phyloP scores from a whole-genome alignment of 2,797 vertebrate genomes.

The Chiroxiphia lanceolata region DNA sequence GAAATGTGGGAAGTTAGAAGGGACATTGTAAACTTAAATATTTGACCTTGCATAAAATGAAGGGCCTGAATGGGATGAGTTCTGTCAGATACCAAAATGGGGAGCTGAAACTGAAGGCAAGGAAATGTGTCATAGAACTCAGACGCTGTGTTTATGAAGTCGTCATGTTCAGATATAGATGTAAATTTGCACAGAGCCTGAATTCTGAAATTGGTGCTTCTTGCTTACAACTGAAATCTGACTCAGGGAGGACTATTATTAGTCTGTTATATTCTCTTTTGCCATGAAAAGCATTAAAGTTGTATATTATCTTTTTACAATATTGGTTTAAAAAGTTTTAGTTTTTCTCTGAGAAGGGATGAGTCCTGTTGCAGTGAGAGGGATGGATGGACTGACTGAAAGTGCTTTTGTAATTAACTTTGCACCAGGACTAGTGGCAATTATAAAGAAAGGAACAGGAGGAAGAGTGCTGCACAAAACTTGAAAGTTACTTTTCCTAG shows the following conservation, averaged over 20 bases:
- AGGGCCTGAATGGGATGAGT: not conserved
- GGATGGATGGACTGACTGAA: not conserved
- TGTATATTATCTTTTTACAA: not conserved
- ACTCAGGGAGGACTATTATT: not conserved
- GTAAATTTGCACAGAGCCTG: not conserved
- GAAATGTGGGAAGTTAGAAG: not conserved
- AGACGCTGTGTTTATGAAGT: constrained; percentile 13
- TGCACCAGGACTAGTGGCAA: not conserved
- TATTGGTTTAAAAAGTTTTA: not conserved
- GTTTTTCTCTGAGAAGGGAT: not conserved
- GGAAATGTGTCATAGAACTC: not conserved
- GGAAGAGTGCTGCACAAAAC: not conserved
- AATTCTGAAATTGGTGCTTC: not conserved
- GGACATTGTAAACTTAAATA: not conserved
- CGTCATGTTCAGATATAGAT: not conserved
- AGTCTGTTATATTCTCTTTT: not conserved
- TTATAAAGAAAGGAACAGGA: not conserved
- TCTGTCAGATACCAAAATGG: not conserved
- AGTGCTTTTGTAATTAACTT: not conserved
- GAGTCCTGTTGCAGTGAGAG: not conserved
- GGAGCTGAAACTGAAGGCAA: not conserved
- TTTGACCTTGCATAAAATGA: not conserved
- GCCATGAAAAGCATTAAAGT: not conserved
- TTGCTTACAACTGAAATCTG: not conserved
- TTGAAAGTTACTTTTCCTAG: not conserved